phyloP scores from a whole-genome alignment of 2,797 vertebrate species.

The Erpetoichthys calabaricus region DNA sequence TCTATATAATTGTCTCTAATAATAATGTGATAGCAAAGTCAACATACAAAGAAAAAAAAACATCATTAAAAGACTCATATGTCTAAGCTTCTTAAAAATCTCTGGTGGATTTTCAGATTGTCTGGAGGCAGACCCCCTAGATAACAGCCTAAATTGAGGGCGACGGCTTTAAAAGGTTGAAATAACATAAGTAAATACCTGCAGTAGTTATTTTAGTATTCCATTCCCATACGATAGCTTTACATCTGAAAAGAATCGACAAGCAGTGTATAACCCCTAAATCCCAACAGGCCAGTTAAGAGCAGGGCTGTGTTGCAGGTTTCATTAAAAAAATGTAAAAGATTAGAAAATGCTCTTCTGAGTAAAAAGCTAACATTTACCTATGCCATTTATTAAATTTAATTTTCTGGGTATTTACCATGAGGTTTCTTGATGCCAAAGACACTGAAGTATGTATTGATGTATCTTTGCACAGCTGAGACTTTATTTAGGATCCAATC shows the following conservation, averaged over 20 bases:
- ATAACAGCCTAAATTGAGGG: no score
- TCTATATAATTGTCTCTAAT: no score
- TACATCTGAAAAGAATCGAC: neutral
- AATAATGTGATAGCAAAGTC: no score
- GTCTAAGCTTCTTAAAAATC: no score
- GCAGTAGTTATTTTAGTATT: no score
- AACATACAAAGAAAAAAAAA: no score
- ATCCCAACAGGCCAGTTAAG: neutral
- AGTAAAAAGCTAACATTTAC: slow-evolving; percentile 3
- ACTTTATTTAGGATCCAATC: slow-evolving; percentile 11
- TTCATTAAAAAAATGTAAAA: slow-evolving; percentile 2
- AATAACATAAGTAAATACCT: no score
- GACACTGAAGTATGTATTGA: slow-evolving; percentile 8
- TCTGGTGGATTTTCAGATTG: no score
- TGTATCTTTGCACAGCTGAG: slow-evolving; percentile 5
- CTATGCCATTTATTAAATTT: slow-evolving; percentile 12
- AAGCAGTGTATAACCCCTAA: neutral
- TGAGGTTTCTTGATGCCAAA: slow-evolving; percentile 7
- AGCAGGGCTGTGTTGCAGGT: neutral
- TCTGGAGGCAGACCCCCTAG: no score
- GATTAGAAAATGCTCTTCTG: neutral
- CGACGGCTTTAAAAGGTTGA: no score
- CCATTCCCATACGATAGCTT: neutral
- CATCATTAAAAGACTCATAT: no score
- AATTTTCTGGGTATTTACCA: slow-evolving; percentile 8